phyloP scores from a whole-genome alignment of 1,140 invertebrate species.

The Hetaerina americana region DNA sequence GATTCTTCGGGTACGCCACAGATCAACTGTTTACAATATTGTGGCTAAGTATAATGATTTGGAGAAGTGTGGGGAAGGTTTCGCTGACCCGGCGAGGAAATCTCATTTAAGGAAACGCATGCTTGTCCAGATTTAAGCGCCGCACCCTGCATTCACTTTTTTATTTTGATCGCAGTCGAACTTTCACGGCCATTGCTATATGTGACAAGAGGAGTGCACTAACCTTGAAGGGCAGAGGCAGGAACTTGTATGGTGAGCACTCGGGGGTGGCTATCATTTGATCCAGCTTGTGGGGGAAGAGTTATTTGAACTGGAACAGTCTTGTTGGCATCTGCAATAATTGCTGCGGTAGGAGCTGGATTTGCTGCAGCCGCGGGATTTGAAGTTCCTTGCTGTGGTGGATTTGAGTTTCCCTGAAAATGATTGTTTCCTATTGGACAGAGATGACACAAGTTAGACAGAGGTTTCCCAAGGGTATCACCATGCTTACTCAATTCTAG shows the following conservation, averaged over 20 bases:
- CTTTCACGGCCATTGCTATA: too few relatives aligned
- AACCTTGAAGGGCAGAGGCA: conserved; percentile 61
- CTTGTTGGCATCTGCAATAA: conserved; percentile 1
- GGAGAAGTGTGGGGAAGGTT: too few relatives aligned
- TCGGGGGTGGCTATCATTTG: conserved; percentile 45
- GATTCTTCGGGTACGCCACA: too few relatives aligned
- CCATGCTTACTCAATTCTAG: too few relatives aligned
- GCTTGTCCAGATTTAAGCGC: too few relatives aligned
- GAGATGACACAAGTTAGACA: neutral
- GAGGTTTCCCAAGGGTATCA: too few relatives aligned
- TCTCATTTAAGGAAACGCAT: too few relatives aligned
- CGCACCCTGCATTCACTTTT: too few relatives aligned
- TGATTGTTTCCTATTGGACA: neutral
- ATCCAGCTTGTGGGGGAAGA: conserved; percentile 53
- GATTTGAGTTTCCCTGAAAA: neutral
- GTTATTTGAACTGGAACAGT: conserved; percentile 43
- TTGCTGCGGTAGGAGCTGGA: conserved; percentile 5
- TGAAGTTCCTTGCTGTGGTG: neutral
- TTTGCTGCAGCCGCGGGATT: conserved; percentile 7
- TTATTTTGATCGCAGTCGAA: too few relatives aligned
- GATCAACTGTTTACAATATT: too few relatives aligned
- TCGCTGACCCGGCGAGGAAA: too few relatives aligned
- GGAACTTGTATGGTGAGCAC: conserved; percentile 73
- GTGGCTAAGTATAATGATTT: too few relatives aligned
- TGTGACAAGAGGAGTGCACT: conserved; percentile 18